Evolutionary conservation across 1,140 invertebrate species (phyloP), one percentile per base, ranked within the genome.

Genomic region (Drosophila eugracilis): DNA sequence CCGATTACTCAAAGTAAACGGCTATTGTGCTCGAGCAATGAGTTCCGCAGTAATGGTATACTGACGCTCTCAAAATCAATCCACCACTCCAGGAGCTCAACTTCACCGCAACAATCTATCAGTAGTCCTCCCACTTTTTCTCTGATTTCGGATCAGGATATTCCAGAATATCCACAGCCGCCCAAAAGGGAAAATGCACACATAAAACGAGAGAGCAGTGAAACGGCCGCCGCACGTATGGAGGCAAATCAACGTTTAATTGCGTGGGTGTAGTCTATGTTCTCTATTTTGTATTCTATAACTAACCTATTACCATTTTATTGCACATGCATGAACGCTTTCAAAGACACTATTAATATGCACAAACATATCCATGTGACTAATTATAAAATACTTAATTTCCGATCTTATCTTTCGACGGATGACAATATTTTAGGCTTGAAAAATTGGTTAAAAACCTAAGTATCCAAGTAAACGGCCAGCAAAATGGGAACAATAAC

Each of bases 241-340:
- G 92, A 93, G 80, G 91, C 92, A 22, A 92, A 93, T 67, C 91
- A 91, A 67, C 92, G 92, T 88, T 90, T 93, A 57, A 80, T 92
- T 67, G 92, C 92, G 93, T 93, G 92, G 91, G 92, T 93, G 84
- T 91, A 90, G 84, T 89, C 77, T 85, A 77, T 86, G 63, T n/a
- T n/a, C 81, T 85, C 77, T 85, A 60, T 86, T 81, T 75, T 58
- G 47, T 59, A 54, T 53, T 57, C 30, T 39, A 28, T 32, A 44
- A 55, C 49, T 74, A 69, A 76, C 49, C 44, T 12, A 73, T 49
- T 63, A 85, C 63, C 53, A 36, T 62, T 70, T 76, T 44, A 65
- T 34, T 65, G 83, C 54, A 55, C 44, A 48, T 63, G 75, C 62
- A 57, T 75, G 76, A 12, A 22, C n/a, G n/a, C 14, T 44, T 44